phyloP scores from a whole-genome alignment of 2,888 invertebrate genomes.

The Watsonalla binaria region DNA sequence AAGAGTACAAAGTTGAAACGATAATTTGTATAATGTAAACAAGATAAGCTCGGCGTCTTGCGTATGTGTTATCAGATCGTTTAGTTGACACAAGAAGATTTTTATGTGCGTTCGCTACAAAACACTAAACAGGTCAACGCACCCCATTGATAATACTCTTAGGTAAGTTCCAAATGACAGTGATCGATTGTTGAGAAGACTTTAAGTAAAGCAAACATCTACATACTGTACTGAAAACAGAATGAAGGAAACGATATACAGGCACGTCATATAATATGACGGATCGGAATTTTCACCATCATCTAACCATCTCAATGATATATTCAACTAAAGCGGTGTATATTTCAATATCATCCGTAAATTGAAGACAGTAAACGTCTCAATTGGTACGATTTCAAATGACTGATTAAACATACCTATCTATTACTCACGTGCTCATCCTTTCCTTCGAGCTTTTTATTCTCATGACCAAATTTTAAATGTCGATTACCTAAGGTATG shows the following conservation, averaged over 20 bases:
- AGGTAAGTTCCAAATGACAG: slow-evolving; percentile 56
- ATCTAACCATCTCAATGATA: slow-evolving; percentile 9
- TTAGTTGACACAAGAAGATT: slow-evolving; percentile 36
- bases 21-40: slow-evolving; percentile 51
- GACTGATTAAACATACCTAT: too few relatives aligned
- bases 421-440: too few relatives aligned
- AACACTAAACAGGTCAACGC: slow-evolving; percentile 65
- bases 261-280: slow-evolving; percentile 50
- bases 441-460: too few relatives aligned
- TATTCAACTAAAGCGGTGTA: neutral
- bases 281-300: slow-evolving; percentile 37
- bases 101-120: slow-evolving; percentile 51
- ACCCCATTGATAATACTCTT: slow-evolving; percentile 57
- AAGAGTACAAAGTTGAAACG: slow-evolving; percentile 18
- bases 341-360: neutral
- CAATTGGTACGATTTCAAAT: too few relatives aligned
- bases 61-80: slow-evolving; percentile 55
- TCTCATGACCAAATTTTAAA: too few relatives aligned
- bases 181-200: slow-evolving; percentile 71
- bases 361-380: too few relatives aligned
- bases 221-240: slow-evolving; percentile 43
- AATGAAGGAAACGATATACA: slow-evolving; percentile 44
- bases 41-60: slow-evolving; percentile 47
- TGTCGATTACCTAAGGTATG: too few relatives aligned
- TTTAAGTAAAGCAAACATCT: slow-evolving; percentile 65